These are phyloP conservation scores for Karalla daura DNA, from an alignment of 2,797 vertebrate species.

Conservation along the genomic window DNA sequence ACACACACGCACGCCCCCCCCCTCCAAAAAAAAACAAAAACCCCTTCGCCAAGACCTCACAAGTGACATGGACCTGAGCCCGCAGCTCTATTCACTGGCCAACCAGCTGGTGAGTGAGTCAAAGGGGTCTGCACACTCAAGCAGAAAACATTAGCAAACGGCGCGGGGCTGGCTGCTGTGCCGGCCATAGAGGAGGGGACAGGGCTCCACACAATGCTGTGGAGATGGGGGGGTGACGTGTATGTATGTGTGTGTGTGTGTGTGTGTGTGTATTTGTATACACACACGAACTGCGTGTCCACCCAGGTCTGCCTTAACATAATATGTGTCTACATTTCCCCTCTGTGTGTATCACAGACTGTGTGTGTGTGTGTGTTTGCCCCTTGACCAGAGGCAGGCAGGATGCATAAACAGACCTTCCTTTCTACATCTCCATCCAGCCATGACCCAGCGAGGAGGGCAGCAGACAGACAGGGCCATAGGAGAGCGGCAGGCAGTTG, in stretches of 20 bases:
- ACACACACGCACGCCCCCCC: constrained; percentile 20
- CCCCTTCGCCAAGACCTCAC: constrained; percentile 97
- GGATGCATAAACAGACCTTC: constrained; percentile 81
- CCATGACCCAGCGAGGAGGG: constrained; percentile 78
- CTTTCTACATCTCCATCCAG: constrained; percentile 83
- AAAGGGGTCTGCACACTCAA: constrained; percentile 88
- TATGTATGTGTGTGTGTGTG: constrained; percentile 42
- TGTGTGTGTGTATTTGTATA: constrained; percentile 38
- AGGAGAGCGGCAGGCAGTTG: constrained; percentile 74
- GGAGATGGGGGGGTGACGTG: constrained; percentile 56
- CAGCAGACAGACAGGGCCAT: constrained; percentile 73
- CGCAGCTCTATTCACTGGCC: constrained; percentile 90
- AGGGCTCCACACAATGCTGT: constrained; percentile 55
- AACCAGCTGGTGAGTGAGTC: constrained; percentile 99
- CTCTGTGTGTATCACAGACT: constrained; percentile 8
- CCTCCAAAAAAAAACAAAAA: constrained; percentile 9
- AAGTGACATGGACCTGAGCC: constrained; percentile 96
- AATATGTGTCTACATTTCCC: constrained; percentile 10
- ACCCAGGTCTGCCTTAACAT: constrained; percentile 18
- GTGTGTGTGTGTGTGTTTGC: constrained; percentile 46
- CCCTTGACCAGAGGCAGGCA: constrained; percentile 71
- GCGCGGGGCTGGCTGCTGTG: constrained; percentile 75
- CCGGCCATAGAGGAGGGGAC: constrained; percentile 54
- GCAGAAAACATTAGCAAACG: constrained; percentile 85
- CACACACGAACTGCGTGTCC: constrained; percentile 35